Percentiles rank a stretch among this genome's conserved stretches.
Evolutionary conservation across 2,888 invertebrate genomes (phyloP).

Genomic region (Achlya flavicornis): DNA sequence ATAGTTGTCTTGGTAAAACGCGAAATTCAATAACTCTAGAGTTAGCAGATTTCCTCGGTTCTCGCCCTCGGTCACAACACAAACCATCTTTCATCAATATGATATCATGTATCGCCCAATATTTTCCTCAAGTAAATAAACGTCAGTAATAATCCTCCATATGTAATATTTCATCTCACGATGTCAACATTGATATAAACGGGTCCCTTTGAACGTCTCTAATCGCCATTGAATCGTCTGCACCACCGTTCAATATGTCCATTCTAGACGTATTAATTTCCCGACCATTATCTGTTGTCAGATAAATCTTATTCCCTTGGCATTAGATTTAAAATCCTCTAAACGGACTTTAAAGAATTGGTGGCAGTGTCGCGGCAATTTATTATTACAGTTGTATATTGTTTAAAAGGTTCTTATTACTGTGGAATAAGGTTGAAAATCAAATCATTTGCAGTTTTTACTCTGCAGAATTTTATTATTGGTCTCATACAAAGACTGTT

Average conservation of each 20-base stretch:
- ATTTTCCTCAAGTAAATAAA: neutral
- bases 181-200: slow-evolving; percentile 10
- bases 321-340: neutral
- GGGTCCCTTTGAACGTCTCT: slow-evolving; percentile 15
- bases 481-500: slow-evolving; percentile 1
- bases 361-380: neutral
- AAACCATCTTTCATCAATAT: neutral
- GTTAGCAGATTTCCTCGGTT: too few species aligned
- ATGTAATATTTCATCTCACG: slow-evolving; percentile 3
- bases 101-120: neutral
- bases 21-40: too few species aligned
- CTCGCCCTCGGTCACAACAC: too few species aligned
- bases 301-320: neutral
- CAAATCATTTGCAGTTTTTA: neutral
- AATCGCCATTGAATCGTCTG: slow-evolving; percentile 22
- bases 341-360: neutral
- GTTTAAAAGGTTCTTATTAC: neutral
- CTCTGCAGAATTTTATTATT: neutral
- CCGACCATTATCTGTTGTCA: neutral
- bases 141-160: neutral
- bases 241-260: slow-evolving; percentile 17
- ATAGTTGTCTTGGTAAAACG: too few species aligned
- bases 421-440: neutral
- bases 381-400: neutral
- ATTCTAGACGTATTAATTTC: slow-evolving; percentile 18